phyloP scores from a whole-genome alignment of 2,113 vertebrate genomes.

The Thunnus thynnus region DNA sequence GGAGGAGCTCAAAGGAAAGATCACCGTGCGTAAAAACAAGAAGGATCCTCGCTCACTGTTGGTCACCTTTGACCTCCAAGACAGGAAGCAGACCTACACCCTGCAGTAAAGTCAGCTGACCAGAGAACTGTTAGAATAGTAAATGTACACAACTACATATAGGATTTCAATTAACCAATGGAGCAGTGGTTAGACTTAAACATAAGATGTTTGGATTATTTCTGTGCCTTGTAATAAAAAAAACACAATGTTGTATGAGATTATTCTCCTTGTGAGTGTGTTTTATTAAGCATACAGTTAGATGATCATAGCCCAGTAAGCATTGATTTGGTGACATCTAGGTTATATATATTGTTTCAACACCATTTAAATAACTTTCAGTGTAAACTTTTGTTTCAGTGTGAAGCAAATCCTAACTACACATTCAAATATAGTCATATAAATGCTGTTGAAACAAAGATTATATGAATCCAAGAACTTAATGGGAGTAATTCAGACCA shows the following conservation, averaged over 20 bases:
- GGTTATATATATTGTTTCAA: background rate
- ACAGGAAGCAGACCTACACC: constrained; percentile 87
- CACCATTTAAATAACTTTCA: background rate
- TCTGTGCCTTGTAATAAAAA: constrained; percentile 49
- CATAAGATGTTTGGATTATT: constrained; percentile 1
- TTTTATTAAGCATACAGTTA: background rate
- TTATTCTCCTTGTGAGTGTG: background rate
- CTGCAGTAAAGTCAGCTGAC: constrained; percentile 83
- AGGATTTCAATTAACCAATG: no score
- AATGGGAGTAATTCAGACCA: background rate
- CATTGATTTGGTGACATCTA: background rate
- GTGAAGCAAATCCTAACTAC: background rate
- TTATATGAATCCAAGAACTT: background rate
- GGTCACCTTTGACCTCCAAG: constrained; percentile 86
- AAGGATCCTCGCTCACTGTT: constrained; percentile 94
- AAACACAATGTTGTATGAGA: background rate
- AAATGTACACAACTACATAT: no score
- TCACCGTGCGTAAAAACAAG: constrained; percentile 90
- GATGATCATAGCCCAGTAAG: background rate
- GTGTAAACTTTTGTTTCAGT: background rate
- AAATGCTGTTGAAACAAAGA: background rate
- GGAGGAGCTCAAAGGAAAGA: constrained; percentile 88
- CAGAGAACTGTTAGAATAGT: no score
- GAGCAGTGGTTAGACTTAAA: background rate
- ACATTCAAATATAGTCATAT: no score